Evolutionary conservation across 37 sponge, comb jelly and placozoan genomes (phyloP).

Genomic region (Bolinopsis microptera): DNA sequence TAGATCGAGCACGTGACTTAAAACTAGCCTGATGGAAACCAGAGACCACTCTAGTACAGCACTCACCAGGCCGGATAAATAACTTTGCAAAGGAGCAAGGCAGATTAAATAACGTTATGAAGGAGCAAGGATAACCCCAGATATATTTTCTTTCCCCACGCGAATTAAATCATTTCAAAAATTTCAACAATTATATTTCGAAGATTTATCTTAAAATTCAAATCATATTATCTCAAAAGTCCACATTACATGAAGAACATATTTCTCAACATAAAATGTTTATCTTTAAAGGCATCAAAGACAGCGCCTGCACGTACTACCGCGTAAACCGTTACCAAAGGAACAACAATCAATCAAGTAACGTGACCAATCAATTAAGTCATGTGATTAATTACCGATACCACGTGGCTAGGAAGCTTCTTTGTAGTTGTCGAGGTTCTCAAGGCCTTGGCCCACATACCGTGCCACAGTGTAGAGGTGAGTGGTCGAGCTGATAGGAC

Average conservation of each 20-base stretch:
- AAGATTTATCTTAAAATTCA: background rate
- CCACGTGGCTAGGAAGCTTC: background rate
- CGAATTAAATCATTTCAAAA: too few species aligned
- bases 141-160: too few species aligned
- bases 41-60: too few species aligned
- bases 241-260: background rate
- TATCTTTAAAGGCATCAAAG: too few species aligned
- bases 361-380: background rate
- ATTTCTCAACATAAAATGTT: background rate
- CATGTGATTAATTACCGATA: background rate
- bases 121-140: too few species aligned
- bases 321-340: background rate
- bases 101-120: too few species aligned
- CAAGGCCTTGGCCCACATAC: slow-evolving; percentile 39
- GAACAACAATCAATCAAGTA: background rate
- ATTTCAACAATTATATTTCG: too few species aligned
- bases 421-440: background rate
- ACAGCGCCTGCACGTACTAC: background rate
- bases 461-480: slow-evolving; percentile 33
- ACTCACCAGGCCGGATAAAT: too few species aligned
- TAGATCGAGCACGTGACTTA: too few species aligned
- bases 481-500: background rate
- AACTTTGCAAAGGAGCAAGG: too few species aligned
- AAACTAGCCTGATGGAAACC: too few species aligned
- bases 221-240: background rate